Percentiles rank a stretch among this genome's conserved stretches.
Evolutionary conservation across 35 echinoderm and acorn worm species (phyloP).

Genomic region (Nesometra sesokonis): DNA sequence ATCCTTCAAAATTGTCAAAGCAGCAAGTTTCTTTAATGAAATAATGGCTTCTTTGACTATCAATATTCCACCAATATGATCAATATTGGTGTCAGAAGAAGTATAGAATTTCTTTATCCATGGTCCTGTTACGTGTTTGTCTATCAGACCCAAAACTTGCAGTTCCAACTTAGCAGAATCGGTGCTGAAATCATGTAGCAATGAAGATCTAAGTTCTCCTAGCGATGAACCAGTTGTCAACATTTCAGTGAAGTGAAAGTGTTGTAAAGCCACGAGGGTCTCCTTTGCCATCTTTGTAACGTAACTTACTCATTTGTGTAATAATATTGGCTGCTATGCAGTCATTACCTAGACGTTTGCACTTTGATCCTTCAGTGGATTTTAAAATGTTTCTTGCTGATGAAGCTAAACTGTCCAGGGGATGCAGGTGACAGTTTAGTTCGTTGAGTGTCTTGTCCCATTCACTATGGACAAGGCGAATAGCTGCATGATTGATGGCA

Average conservation of each 20-base stretch:
- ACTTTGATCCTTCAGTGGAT: neutral
- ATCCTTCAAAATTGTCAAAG: neutral
- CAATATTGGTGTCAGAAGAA: neutral
- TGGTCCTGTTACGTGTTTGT: conserved; percentile 21
- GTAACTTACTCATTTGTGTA: neutral
- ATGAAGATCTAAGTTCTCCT: neutral
- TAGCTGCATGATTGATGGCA: conserved; percentile 4
- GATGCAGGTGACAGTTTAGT: conserved; percentile 8
- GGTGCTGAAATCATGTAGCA: conserved; percentile 5
- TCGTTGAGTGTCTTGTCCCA: neutral
- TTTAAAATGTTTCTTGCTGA: neutral
- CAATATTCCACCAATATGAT: conserved; percentile 16
- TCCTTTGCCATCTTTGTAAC: neutral
- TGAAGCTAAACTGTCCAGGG: neutral
- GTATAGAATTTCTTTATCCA: conserved; percentile 32
- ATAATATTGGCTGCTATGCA: conserved; percentile 10
- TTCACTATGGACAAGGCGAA: neutral
- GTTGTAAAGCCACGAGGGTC: neutral
- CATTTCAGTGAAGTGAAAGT: neutral
- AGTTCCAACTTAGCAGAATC: conserved; percentile 2
- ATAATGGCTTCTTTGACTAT: neutral
- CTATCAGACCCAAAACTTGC: conserved; percentile 19
- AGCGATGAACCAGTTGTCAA: neutral
- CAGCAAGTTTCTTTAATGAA: neutral
- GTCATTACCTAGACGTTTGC: conserved; percentile 4